Base-by-base conservation (phyloP, 1,140 invertebrate species). In the Parapsyche elsis region DNA sequence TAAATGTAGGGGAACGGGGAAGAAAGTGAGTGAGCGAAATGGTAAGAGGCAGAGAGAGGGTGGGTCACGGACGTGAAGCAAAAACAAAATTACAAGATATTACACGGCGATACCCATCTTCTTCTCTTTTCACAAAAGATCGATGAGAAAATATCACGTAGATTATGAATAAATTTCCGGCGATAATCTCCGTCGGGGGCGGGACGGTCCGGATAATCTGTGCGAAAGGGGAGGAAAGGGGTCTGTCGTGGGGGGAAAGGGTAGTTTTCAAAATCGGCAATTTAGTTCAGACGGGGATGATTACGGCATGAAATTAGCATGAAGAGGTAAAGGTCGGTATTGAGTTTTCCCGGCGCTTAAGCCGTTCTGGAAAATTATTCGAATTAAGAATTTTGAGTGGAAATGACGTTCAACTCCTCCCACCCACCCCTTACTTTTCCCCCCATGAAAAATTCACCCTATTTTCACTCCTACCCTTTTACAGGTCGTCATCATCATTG, bases 11-110 rank as follows among this genome's bases (percentile, higher is more conserved):
- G 49, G 16, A 1, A 61, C 4, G 21, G 16, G 0, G 2, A 61
- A 4, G 19, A 5, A 61, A 21, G 19, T 19, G 59, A 23, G 21
- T 61, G 16, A 4, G 59, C 9, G 9, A 21, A 9, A 9, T 16
- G 5, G 9, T 21, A 14, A 9, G 59, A 10, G 21, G 21, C 2
- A 23, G n/a, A 16, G 53, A 16, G 9, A 16, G 9, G 16, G 53
- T 16, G 21, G 19, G 19, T 19, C 21, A 23, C 9, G 16, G 59
- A 61, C 49, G 10, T 16, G 49, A 53, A 53, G 7, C 59, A 61
- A 61, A 61, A 61, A 61, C 59, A 23, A 61, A 61, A 61, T 61
- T 61, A 61, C 59, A 23, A 61, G 59, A 61, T 61, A 61, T 61
- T 61, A 61, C 59, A 16, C n/a, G 59, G 21, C 59, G 21, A 61